A percentile compares a stretch with the other conserved stretches of the same genome.
Conservation (phyloP, 2,113 vertebrate genomes). For the Thunnus thynnus region DNA sequence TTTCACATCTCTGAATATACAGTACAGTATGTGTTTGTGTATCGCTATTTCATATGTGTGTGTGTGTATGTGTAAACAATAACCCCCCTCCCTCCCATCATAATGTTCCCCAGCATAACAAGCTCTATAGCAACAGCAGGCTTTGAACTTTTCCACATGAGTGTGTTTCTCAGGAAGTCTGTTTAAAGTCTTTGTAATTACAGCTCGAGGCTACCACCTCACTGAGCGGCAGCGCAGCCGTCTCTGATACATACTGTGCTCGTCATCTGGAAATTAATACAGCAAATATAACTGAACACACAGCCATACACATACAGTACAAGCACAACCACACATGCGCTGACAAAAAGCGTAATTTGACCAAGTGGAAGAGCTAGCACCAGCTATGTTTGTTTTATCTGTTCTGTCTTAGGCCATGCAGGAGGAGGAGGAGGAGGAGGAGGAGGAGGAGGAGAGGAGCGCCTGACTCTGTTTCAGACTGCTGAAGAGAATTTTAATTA, state of each 20-base stretch:
- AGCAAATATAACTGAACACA: conserved; percentile 63
- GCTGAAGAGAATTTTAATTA: conserved; percentile 77
- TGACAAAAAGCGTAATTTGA: conserved; percentile 22
- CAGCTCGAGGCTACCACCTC: conserved; percentile 69
- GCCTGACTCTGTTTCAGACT: conserved; percentile 42
- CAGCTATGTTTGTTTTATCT: conserved; percentile 49
- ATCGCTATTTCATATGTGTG: background rate
- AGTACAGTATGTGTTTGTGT: background rate
- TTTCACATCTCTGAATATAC: too few species aligned
- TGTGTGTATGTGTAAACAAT: conserved; percentile 38
- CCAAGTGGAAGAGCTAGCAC: conserved; percentile 6
- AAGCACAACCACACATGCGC: conserved; percentile 6
- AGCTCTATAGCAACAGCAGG: conserved; percentile 49
- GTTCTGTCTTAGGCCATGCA: conserved; percentile 24
- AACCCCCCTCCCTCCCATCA: background rate
- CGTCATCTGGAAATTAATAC: conserved; percentile 72
- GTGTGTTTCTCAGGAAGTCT: conserved; percentile 73
- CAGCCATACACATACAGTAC: background rate
- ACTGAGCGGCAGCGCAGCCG: conserved; percentile 60
- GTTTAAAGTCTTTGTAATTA: conserved; percentile 79
- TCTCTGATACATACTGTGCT: conserved; percentile 46
- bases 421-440: conserved; percentile 15
- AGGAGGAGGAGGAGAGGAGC: conserved; percentile 23
- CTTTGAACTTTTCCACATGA: conserved; percentile 77
- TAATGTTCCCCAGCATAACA: conserved; percentile 24